Evolutionary conservation across 1,140 invertebrate species (phyloP).

Genomic region (Tetranychus cinnabarinus): DNA sequence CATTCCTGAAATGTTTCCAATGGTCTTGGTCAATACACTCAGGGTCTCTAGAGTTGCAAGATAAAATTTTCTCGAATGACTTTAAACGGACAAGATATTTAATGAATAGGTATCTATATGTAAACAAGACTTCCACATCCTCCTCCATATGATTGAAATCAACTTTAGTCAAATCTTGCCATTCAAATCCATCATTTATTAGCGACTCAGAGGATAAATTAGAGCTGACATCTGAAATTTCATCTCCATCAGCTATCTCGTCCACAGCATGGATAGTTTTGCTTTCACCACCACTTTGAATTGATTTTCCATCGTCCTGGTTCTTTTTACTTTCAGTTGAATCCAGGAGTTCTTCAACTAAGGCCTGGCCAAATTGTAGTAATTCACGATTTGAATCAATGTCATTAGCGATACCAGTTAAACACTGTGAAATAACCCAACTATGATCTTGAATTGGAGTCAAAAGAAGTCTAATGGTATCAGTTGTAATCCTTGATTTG

Average conservation of each 20-base stretch:
- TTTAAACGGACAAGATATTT: slow-evolving; percentile 35
- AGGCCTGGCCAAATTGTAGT: slow-evolving; percentile 42
- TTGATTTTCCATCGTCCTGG: neutral
- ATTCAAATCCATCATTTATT: no score
- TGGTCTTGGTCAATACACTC: slow-evolving; percentile 25
- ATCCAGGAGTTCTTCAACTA: slow-evolving; percentile 26
- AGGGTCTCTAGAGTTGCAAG: slow-evolving; percentile 5
- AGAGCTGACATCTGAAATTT: neutral
- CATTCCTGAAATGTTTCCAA: slow-evolving; percentile 31
- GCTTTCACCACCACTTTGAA: neutral
- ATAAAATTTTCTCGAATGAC: slow-evolving; percentile 32
- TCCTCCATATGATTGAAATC: neutral
- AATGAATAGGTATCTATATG: no score
- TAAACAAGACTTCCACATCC: slow-evolving; percentile 25
- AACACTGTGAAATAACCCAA: slow-evolving; percentile 60
- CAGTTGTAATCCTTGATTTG: slow-evolving; percentile 39
- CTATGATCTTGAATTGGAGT: slow-evolving; percentile 48
- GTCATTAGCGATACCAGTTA: slow-evolving; percentile 44
- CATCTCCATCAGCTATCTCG: neutral
- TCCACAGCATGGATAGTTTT: neutral
- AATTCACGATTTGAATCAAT: slow-evolving; percentile 43
- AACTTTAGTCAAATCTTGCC: neutral
- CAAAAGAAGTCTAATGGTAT: slow-evolving; percentile 47
- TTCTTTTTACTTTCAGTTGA: no score
- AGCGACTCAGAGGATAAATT: neutral